These are phyloP conservation scores for Proterorhinus semilunaris DNA, from an alignment of 2,113 vertebrate genomes.

Conservation along the genomic window DNA sequence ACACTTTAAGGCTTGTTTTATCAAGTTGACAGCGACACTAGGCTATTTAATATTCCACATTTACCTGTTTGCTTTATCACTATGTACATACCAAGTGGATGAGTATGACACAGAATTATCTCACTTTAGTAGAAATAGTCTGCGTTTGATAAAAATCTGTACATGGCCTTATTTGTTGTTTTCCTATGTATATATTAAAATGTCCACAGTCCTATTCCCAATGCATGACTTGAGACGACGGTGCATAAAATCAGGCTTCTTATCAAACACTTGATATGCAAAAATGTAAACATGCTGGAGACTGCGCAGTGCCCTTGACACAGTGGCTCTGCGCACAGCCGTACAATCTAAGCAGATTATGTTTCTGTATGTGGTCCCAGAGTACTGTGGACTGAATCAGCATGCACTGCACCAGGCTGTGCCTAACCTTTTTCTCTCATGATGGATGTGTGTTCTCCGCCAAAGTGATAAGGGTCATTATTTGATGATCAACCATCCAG, in stretches of 20 bases:
- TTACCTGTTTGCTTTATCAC: constrained; percentile 8
- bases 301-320: constrained; percentile 59
- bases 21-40: constrained; percentile 12
- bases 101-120: constrained; percentile 2
- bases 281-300: constrained; percentile 54
- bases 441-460: constrained; percentile 67
- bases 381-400: constrained; percentile 61
- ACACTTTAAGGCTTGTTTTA: not conserved
- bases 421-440: constrained; percentile 61
- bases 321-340: constrained; percentile 36
- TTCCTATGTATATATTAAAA: constrained; percentile 1
- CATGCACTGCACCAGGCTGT: constrained; percentile 55
- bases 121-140: not conserved
- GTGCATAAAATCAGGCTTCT: constrained; percentile 19
- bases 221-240: constrained; percentile 8
- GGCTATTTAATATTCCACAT: not conserved
- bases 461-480: constrained; percentile 72
- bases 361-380: constrained; percentile 59
- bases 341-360: constrained; percentile 58
- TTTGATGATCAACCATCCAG: constrained; percentile 74
- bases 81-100: constrained; percentile 11
- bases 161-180: constrained; percentile 9
- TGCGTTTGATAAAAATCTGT: constrained; percentile 14
- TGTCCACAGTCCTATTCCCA: constrained; percentile 6
- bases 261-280: constrained; percentile 52